These are phyloP conservation scores for Simalia tracyae DNA, from an alignment of 2,797 vertebrate genomes.

Conservation along the genomic window DNA sequence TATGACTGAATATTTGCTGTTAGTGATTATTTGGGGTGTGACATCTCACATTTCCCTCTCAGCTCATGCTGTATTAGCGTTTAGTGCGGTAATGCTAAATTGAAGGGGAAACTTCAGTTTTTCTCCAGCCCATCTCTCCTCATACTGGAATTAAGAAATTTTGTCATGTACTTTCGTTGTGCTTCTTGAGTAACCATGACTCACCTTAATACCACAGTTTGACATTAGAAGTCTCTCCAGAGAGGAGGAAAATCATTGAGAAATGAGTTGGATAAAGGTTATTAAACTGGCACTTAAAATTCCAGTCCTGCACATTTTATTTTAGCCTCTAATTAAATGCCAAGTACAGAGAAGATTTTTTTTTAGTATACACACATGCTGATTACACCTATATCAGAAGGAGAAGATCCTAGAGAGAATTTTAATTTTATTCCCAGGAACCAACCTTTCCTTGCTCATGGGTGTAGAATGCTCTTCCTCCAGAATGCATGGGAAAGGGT, in stretches of 20 bases:
- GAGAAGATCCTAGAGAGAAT: slow-evolving; percentile 22
- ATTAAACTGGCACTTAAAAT: slow-evolving; percentile 78
- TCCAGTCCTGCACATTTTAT: slow-evolving; percentile 67
- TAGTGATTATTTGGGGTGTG: slow-evolving; percentile 29
- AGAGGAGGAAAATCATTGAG: slow-evolving; percentile 74
- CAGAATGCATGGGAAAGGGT: background rate
- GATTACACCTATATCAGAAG: slow-evolving; percentile 38
- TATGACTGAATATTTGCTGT: slow-evolving; percentile 33
- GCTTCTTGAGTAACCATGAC: slow-evolving; percentile 63
- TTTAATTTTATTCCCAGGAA: slow-evolving; percentile 29
- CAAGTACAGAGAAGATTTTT: slow-evolving; percentile 56
- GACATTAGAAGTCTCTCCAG: slow-evolving; percentile 74
- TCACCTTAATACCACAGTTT: slow-evolving; percentile 74
- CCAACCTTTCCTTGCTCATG: background rate
- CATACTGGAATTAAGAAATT: slow-evolving; percentile 67
- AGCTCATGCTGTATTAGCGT: slow-evolving; percentile 35
- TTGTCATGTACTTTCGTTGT: slow-evolving; percentile 64
- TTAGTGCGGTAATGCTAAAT: slow-evolving; percentile 36
- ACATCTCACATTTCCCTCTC: slow-evolving; percentile 33
- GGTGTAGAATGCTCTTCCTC: slow-evolving; percentile 15
- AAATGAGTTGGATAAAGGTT: slow-evolving; percentile 77
- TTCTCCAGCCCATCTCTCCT: slow-evolving; percentile 1
- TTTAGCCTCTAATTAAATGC: slow-evolving; percentile 75
- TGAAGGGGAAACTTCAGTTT: slow-evolving; percentile 44
- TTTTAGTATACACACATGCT: slow-evolving; percentile 39